Evolutionary conservation across 2,113 vertebrate species (phyloP).

Genomic region (Neoarius graeffei): DNA sequence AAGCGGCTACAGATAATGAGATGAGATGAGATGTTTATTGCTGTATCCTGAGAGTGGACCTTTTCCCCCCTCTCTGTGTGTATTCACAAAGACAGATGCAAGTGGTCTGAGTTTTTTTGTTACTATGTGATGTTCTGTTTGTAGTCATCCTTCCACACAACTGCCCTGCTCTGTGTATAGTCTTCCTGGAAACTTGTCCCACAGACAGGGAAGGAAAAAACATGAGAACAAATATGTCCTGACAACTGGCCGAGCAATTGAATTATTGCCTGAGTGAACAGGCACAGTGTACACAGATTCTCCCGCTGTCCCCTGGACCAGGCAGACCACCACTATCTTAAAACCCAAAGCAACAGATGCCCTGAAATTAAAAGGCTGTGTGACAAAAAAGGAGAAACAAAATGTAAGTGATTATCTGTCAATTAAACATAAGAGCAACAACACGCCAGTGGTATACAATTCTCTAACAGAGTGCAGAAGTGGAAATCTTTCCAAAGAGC

Average conservation of each 20-base stretch:
- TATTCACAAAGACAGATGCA: background rate
- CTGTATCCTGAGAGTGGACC: no score
- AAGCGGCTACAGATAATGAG: no score
- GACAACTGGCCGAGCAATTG: constrained; percentile 49
- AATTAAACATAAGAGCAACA: constrained; percentile 15
- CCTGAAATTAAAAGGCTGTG: constrained; percentile 4
- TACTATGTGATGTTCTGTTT: background rate
- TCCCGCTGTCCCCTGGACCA: background rate
- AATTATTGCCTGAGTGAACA: constrained; percentile 46
- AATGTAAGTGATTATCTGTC: constrained; percentile 3
- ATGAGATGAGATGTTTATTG: no score
- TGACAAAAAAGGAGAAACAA: constrained; percentile 5
- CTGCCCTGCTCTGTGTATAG: background rate
- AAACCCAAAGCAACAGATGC: constrained; percentile 20
- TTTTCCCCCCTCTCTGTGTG: no score
- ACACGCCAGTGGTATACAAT: background rate
- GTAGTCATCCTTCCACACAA: background rate
- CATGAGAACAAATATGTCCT: constrained; percentile 33
- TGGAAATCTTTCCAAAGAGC: background rate
- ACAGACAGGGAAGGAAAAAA: constrained; percentile 5
- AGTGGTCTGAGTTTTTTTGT: background rate
- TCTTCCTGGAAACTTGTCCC: background rate
- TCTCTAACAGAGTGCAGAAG: background rate
- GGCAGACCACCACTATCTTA: background rate
- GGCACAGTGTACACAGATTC: constrained; percentile 15